These are phyloP conservation scores for Plutella xylostella DNA, from an alignment of 2,888 invertebrate genomes.

Conservation along the genomic window DNA sequence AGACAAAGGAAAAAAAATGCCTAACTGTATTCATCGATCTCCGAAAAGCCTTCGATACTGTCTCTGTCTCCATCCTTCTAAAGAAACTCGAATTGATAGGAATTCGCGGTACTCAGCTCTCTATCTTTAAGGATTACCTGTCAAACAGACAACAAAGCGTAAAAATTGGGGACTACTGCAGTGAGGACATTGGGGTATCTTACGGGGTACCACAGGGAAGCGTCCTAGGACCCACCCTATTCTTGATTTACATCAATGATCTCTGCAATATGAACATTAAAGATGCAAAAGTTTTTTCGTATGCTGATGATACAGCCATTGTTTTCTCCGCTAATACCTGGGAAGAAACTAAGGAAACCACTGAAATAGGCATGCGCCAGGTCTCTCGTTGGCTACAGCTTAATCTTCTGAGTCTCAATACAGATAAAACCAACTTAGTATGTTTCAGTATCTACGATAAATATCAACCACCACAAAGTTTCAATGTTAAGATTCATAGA, in stretches of 20 bases:
- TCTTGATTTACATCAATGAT: constrained; percentile 2
- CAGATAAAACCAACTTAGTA: no score
- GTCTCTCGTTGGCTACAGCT: no score
- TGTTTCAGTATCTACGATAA: not conserved
- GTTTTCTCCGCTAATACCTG: not conserved
- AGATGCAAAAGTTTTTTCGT: not conserved
- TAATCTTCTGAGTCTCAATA: no score
- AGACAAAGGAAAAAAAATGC: constrained; percentile 2
- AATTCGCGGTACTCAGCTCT: constrained; percentile 9
- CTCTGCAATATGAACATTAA: not conserved
- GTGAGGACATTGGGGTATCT: not conserved
- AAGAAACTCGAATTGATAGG: constrained; percentile 8
- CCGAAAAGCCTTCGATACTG: constrained; percentile 11
- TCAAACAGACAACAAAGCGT: not conserved
- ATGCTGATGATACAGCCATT: constrained; percentile 1
- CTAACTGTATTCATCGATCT: constrained; percentile 14
- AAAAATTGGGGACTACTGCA: not conserved
- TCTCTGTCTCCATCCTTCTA: constrained; percentile 5
- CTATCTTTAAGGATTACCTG: constrained; percentile 13
- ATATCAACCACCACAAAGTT: not conserved
- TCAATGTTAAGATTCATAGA: not conserved
- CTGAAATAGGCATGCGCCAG: not conserved
- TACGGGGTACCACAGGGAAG: constrained; percentile 1
- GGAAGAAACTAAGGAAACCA: not conserved
- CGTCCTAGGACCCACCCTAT: not conserved